Conservation (phyloP, 2,113 vertebrate species). For the Trinectes maculatus region DNA sequence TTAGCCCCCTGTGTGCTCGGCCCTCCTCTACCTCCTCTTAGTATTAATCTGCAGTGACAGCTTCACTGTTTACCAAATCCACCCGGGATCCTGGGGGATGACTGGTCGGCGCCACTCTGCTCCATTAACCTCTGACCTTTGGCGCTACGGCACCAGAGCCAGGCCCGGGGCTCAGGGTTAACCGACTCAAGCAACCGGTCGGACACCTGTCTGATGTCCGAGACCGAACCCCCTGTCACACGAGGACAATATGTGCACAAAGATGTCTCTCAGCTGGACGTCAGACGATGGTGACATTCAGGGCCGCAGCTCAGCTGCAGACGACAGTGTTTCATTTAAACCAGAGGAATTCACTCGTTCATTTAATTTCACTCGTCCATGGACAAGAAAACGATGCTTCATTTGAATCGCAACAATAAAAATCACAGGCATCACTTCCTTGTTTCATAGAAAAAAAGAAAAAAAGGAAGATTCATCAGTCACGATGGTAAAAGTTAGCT, state of each 20-base stretch:
- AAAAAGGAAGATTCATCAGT: no score
- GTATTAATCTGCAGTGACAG: constrained; percentile 87
- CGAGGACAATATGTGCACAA: constrained; percentile 40
- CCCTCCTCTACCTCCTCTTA: constrained; percentile 69
- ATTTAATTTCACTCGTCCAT: background rate
- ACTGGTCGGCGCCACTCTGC: constrained; percentile 77
- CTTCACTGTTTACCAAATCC: constrained; percentile 85
- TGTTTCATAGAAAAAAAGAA: no score
- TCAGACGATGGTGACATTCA: background rate
- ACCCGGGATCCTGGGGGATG: constrained; percentile 79
- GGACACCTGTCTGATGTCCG: constrained; percentile 76
- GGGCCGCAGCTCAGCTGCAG: background rate
- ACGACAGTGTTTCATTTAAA: background rate
- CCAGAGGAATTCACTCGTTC: background rate
- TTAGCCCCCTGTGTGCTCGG: constrained; percentile 69
- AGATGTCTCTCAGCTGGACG: constrained; percentile 41
- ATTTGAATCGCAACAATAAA: no score
- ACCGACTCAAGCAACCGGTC: constrained; percentile 52
- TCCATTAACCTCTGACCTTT: constrained; percentile 86
- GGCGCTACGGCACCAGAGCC: constrained; percentile 67
- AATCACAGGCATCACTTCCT: no score
- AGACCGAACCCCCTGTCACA: constrained; percentile 45
- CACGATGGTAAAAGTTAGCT: no score
- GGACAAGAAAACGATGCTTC: background rate
- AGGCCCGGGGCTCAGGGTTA: constrained; percentile 62